These are phyloP conservation scores for Streptopelia turtur DNA, from an alignment of 2,797 vertebrate genomes.

Conservation along the genomic window DNA sequence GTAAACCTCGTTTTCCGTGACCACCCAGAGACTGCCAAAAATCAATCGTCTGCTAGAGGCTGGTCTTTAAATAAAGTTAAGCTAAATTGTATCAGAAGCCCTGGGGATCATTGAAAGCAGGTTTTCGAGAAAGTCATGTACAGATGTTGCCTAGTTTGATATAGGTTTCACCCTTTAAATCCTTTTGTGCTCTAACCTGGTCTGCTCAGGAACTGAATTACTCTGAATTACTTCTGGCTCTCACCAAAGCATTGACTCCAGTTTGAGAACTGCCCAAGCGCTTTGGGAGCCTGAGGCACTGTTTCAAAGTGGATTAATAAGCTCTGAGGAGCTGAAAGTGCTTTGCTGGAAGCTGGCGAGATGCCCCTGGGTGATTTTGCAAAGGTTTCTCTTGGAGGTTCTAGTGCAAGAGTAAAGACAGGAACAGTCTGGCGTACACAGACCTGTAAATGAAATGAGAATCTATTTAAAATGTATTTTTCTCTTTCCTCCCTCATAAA, in stretches of 20 bases:
- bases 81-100: background rate
- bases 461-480: background rate
- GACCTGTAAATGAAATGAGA: background rate
- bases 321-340: background rate
- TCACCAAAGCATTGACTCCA: background rate
- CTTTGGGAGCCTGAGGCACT: background rate
- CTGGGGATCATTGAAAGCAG: background rate
- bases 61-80: constrained; percentile 2
- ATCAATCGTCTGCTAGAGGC: background rate
- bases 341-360: background rate
- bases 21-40: background rate
- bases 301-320: background rate
- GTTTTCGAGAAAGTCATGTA: background rate
- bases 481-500: background rate
- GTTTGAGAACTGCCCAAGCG: background rate
- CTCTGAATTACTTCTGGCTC: background rate
- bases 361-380: background rate
- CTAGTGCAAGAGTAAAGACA: background rate
- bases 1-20: background rate
- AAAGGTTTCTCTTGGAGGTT: background rate
- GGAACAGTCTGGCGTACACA: background rate
- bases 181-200: background rate
- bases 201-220: background rate
- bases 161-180: background rate
- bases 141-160: background rate